phyloP scores from a whole-genome alignment of 2,113 vertebrate genomes.

The Ardeotis arabs region DNA sequence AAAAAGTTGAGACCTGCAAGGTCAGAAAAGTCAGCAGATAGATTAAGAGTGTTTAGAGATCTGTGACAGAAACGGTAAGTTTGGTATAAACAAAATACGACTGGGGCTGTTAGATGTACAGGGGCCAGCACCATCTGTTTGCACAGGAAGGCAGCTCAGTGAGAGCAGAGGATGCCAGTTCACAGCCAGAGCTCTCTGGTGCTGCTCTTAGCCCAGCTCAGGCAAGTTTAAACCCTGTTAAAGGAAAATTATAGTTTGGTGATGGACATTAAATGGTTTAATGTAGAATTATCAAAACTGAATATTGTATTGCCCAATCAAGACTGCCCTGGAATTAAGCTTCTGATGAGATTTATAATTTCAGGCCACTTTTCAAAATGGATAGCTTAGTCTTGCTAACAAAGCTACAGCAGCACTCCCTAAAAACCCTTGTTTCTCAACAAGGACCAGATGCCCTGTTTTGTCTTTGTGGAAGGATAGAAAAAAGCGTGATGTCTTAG shows the following conservation, averaged over 20 bases:
- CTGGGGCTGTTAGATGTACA: neutral
- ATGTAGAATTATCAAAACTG: neutral
- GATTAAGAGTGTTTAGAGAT: neutral
- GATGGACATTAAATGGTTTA: neutral
- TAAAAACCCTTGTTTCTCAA: neutral
- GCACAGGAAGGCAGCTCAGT: conserved; percentile 8
- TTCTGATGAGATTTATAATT: neutral
- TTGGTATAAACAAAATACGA: neutral
- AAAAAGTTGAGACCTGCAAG: neutral
- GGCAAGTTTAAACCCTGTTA: neutral
- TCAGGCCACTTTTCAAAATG: neutral
- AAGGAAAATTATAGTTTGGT: neutral
- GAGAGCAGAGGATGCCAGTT: conserved; percentile 6
- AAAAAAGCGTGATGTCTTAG: neutral
- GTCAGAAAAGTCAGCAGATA: neutral
- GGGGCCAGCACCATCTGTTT: neutral
- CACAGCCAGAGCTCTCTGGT: neutral
- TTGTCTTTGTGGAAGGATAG: neutral
- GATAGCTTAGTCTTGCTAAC: neutral
- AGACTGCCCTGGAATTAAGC: neutral
- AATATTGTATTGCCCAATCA: neutral
- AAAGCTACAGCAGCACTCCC: neutral
- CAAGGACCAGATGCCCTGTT: neutral
- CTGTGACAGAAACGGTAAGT: neutral
- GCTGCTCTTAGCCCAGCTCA: neutral